Percentiles rank a stretch among this genome's conserved stretches.
These are phyloP conservation scores for Perca fluviatilis DNA, from an alignment of 2,113 vertebrate species.

Conservation along the genomic window DNA sequence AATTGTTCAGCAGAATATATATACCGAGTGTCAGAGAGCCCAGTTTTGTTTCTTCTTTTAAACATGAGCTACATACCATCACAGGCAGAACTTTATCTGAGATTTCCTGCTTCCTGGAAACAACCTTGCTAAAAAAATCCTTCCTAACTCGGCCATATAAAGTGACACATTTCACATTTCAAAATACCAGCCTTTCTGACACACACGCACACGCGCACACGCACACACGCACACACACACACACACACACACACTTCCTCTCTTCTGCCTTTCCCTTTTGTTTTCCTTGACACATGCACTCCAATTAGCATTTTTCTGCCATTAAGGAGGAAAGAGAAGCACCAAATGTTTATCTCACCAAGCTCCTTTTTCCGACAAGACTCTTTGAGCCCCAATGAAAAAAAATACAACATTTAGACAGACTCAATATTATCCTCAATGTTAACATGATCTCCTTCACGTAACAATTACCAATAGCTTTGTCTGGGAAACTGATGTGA, in stretches of 20 bases:
- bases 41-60: not conserved
- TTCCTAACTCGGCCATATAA: conserved; percentile 50
- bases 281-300: conserved; percentile 80
- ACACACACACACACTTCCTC: conserved; percentile 46
- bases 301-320: conserved; percentile 85
- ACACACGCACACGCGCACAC: conserved; percentile 23
- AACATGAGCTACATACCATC: conserved; percentile 2
- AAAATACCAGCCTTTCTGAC: conserved; percentile 73
- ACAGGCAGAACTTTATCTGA: conserved; percentile 38
- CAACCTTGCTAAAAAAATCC: conserved; percentile 39
- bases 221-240: no score
- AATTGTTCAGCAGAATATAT: conserved; percentile 27
- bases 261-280: conserved; percentile 77
- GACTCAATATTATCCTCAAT: conserved; percentile 59
- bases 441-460: conserved; percentile 66
- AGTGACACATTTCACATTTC: conserved; percentile 79
- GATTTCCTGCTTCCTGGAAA: conserved; percentile 47
- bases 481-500: conserved; percentile 48
- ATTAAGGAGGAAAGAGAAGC: conserved; percentile 77
- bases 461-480: conserved; percentile 61
- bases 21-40: conserved; percentile 2
- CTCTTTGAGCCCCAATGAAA: conserved; percentile 47
- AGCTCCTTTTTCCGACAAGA: conserved; percentile 57
- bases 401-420: conserved; percentile 34
- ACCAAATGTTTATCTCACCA: conserved; percentile 78